Evolutionary conservation across 2,888 invertebrate species (phyloP).

Genomic region (Chymomyza fuscimana): DNA sequence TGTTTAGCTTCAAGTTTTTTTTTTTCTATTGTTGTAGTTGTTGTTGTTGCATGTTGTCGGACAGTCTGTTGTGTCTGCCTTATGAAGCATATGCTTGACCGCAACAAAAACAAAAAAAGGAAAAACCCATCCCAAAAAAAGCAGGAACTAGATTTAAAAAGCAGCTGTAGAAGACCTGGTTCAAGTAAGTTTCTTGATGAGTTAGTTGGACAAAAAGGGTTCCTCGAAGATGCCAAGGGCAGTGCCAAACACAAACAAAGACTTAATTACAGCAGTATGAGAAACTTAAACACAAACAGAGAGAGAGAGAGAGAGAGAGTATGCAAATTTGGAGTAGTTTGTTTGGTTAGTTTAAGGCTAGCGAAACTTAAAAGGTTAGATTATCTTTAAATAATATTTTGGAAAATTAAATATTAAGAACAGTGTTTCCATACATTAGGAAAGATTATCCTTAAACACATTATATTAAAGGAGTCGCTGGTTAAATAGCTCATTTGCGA

Average conservation of each 20-base stretch:
- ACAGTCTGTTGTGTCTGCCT: constrained; percentile 36
- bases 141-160: constrained; percentile 22
- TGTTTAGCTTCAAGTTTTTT: constrained; percentile 36
- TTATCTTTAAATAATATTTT: too few relatives aligned
- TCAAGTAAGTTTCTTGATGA: neutral
- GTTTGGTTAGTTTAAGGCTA: neutral
- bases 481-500: too few relatives aligned
- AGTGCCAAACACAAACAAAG: neutral
- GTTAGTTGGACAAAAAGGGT: neutral
- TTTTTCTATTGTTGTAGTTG: constrained; percentile 10
- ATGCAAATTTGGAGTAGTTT: neutral
- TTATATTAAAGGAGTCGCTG: too few relatives aligned
- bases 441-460: too few relatives aligned
- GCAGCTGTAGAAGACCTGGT: neutral
- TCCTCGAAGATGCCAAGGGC: neutral
- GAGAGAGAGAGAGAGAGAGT: neutral
- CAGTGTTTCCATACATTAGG: too few relatives aligned
- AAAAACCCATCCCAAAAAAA: constrained; percentile 16
- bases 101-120: constrained; percentile 11
- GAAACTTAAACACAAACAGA: neutral
- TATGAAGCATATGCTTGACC: constrained; percentile 56
- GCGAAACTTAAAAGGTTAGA: neutral
- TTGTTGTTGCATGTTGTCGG: constrained; percentile 15
- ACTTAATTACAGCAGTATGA: neutral
- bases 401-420: too few relatives aligned